Conservation (phyloP, 2,113 vertebrate genomes). For the Cisticola juncidis region DNA sequence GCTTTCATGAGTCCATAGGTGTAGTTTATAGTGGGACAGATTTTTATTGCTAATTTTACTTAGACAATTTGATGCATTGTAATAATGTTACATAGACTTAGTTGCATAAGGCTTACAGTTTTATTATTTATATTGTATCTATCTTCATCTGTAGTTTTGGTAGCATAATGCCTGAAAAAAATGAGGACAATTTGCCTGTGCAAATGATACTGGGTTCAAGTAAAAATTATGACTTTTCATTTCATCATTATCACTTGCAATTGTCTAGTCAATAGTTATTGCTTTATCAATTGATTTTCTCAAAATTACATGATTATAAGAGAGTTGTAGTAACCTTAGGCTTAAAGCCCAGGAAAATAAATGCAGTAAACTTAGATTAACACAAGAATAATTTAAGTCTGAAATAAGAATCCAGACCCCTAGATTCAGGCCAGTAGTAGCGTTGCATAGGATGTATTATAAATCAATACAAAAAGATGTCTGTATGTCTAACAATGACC, state of each 20-base stretch:
- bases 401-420: neutral
- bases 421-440: neutral
- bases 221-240: neutral
- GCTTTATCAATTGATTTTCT: neutral
- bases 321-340: neutral
- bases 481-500: neutral
- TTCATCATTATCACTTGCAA: neutral
- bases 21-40: neutral
- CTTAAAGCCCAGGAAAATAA: neutral
- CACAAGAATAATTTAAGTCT: neutral
- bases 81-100: neutral
- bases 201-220: neutral
- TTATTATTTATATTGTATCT: neutral
- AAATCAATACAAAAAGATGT: neutral
- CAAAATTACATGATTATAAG: neutral
- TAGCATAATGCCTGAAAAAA: neutral
- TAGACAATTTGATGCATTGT: neutral
- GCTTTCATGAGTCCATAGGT: fast-evolving
- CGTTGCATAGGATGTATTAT: neutral
- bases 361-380: neutral
- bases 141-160: neutral
- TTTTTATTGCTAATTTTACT: neutral
- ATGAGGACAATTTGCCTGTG: neutral
- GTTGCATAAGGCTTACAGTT: neutral
- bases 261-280: neutral